phyloP scores from a whole-genome alignment of 2,113 vertebrate genomes.

The Rynchops niger region DNA sequence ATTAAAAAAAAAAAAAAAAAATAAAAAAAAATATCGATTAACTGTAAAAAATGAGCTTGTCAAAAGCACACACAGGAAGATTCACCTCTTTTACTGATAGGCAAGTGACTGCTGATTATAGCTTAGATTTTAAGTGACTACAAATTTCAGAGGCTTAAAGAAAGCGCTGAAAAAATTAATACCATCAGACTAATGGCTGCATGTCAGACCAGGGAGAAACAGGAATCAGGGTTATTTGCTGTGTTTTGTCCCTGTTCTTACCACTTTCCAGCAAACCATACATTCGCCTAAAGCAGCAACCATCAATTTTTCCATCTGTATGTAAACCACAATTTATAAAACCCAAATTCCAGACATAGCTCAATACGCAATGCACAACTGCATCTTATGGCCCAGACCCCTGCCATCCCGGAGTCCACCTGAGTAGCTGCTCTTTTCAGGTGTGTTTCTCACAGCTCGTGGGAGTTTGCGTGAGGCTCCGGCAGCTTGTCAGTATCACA shows the following conservation, averaged over 20 bases:
- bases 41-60: background rate
- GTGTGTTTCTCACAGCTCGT: constrained; percentile 79
- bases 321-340: background rate
- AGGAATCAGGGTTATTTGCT: background rate
- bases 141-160: background rate
- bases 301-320: background rate
- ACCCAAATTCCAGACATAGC: background rate
- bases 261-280: background rate
- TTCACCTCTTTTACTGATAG: background rate
- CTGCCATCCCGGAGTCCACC: background rate
- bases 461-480: constrained; percentile 69
- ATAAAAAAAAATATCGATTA: no score
- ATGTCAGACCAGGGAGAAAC: background rate
- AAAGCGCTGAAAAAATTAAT: background rate
- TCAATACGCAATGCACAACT: background rate
- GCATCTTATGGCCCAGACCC: background rate
- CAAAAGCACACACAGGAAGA: background rate
- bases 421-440: background rate
- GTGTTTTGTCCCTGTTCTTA: background rate
- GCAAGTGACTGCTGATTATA: background rate
- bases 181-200: background rate
- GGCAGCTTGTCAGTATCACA: constrained; percentile 78
- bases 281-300: background rate
- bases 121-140: background rate
- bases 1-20: no score